A percentile compares a stretch with the other conserved stretches of the same genome.
Conservation (phyloP, 2,797 vertebrate species). For the Leptoclinus maculatus region DNA sequence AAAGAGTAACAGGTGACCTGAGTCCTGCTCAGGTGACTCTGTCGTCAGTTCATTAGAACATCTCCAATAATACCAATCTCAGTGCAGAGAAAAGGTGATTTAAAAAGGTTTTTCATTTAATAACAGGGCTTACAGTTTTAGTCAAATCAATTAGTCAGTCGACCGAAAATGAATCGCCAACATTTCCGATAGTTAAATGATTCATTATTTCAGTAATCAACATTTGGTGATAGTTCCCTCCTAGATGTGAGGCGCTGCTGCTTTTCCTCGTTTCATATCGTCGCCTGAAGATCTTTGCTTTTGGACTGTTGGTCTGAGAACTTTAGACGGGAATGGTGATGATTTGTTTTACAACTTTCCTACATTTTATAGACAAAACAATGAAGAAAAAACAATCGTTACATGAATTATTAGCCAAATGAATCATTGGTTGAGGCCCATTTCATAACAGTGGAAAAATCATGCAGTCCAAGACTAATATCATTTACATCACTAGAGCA, state of each 20-base stretch:
- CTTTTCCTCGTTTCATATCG: neutral
- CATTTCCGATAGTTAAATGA: neutral
- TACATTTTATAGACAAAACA: neutral
- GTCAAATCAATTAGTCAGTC: neutral
- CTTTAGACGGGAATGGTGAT: no score
- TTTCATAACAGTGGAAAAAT: neutral
- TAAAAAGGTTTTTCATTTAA: neutral
- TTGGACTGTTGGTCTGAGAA: neutral
- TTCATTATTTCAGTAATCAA: neutral
- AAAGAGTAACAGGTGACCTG: neutral
- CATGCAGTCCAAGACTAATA: neutral
- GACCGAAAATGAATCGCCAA: neutral
- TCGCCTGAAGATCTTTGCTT: no score
- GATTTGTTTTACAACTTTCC: neutral
- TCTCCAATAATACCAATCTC: neutral
- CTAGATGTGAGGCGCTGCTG: neutral
- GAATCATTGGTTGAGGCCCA: neutral
- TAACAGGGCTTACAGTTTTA: neutral
- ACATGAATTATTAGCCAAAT: neutral
- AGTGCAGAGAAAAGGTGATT: neutral
- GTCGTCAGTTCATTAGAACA: no score
- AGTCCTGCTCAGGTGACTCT: neutral
- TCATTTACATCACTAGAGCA: neutral
- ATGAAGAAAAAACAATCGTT: neutral
- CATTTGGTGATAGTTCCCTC: neutral